Evolutionary conservation across 2,113 vertebrate species (phyloP), one percentile per base, ranked within the genome.

Genomic region (Erpornis zantholeuca): DNA sequence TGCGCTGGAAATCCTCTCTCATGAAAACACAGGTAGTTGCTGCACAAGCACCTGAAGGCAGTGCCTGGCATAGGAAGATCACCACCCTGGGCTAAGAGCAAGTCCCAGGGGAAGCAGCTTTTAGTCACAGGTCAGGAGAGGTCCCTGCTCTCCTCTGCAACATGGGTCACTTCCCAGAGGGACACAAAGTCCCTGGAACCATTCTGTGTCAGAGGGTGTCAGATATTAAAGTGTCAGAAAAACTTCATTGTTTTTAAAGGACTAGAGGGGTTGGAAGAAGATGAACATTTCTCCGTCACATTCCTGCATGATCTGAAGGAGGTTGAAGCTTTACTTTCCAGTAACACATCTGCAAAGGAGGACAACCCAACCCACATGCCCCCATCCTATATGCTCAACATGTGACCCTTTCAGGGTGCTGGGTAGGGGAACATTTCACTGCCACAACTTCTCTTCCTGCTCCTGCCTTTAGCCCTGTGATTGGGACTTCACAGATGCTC

Each of bases 381-480:
- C 59, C 33, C 50, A 85, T 24, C 21, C 38, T 59, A 71, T 36
- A 21, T 2, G 17, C 15, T 50, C 28, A 91, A 40, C 33, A 31
- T 19, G 33, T 1, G 5, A 70, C 19, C 47, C 70, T 42, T 90
- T 22, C 42, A 59, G 57, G 50, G 49, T 64, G 65, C 65, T 53
- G 36, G 40, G 47, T 22, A 36, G 15, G 18, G 31, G 22, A 81
- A 76, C 9, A 49, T 69, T 88, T 61, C n/a, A 47, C 54, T 86
- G 84, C 28, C 89, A 84, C 54, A 92, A 36, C 84, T 68, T 95
- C 59, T 69, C 87, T 94, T 94, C 60, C 57, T 92, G 76, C 52
- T 75, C 69, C 72, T 86, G 80, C 86, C 45, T 95, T 91, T 60
- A 96, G 89, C 82, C 81, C 75, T 61, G 49, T 92, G 88, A 89